phyloP scores from a whole-genome alignment of 2,888 invertebrate species.

The Agrypnus murinus region DNA sequence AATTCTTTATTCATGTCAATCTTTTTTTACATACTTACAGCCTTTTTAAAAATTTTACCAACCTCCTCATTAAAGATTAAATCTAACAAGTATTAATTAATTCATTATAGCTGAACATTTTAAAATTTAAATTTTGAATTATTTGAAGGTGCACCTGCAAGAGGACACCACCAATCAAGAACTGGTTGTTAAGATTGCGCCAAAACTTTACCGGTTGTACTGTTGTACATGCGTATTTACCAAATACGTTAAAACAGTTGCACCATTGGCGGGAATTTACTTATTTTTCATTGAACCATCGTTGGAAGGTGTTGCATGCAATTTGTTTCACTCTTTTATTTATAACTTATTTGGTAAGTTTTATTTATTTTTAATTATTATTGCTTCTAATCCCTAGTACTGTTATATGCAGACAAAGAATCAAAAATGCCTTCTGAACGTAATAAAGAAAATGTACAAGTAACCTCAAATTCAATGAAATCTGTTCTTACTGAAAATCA shows the following conservation, averaged over 20 bases:
- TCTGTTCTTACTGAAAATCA: constrained; percentile 53
- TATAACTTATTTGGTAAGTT: constrained; percentile 11
- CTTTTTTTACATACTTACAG: no score
- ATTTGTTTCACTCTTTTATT: background rate
- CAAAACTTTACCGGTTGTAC: background rate
- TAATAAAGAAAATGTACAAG: constrained; percentile 62
- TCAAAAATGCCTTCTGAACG: constrained; percentile 62
- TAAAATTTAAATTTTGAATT: background rate
- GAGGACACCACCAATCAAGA: constrained; percentile 11
- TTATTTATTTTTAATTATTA: background rate
- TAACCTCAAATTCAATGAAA: constrained; percentile 56
- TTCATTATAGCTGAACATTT: background rate
- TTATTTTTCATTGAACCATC: background rate
- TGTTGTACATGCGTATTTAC: background rate
- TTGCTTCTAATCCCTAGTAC: background rate
- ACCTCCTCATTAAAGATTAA: no score
- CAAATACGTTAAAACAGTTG: constrained; percentile 9
- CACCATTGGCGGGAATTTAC: constrained; percentile 11
- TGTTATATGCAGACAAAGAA: constrained; percentile 13
- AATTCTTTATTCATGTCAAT: no score
- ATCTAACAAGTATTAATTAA: no score
- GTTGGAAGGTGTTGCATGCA: background rate
- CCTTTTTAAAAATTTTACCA: no score
- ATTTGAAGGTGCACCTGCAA: background rate
- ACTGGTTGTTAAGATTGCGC: constrained; percentile 13